A percentile compares a stretch with the other conserved stretches of the same genome.
Conservation (phyloP, 2,888 invertebrate species). For the Leucozona laternaria region DNA sequence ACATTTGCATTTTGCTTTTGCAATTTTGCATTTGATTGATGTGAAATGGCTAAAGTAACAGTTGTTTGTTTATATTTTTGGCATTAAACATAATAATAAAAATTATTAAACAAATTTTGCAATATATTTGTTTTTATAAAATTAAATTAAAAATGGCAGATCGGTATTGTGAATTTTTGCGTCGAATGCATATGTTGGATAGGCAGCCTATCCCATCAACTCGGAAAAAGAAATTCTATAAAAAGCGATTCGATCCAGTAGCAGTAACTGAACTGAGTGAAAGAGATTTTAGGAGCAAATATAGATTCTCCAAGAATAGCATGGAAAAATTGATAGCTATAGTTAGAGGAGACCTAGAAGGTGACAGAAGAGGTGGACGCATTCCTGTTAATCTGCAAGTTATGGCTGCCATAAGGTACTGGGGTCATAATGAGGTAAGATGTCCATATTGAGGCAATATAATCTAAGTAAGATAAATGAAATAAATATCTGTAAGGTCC, state of each 20-base stretch:
- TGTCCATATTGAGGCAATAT: background rate
- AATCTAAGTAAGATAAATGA: background rate
- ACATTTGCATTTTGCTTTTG: too few species aligned
- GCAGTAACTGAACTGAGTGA: background rate
- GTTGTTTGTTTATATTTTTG: too few species aligned
- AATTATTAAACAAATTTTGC: too few species aligned
- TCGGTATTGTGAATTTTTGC: background rate
- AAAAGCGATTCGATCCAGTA: background rate
- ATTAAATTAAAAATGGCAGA: background rate
- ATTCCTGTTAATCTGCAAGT: background rate
- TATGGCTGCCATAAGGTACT: background rate
- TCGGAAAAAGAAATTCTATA: background rate
- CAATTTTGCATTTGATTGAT: too few species aligned
- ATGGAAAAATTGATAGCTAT: background rate
- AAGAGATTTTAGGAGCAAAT: background rate
- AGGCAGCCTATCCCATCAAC: background rate
- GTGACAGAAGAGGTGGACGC: background rate
- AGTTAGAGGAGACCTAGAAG: background rate
- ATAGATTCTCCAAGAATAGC: background rate
- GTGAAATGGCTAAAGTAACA: too few species aligned
- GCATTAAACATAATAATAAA: too few species aligned
- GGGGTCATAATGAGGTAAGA: background rate
- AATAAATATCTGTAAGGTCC: background rate
- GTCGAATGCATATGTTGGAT: background rate
- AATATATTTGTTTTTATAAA: too few species aligned